phyloP scores from a whole-genome alignment of 2,113 vertebrate species.

The Geothlypis trichas region DNA sequence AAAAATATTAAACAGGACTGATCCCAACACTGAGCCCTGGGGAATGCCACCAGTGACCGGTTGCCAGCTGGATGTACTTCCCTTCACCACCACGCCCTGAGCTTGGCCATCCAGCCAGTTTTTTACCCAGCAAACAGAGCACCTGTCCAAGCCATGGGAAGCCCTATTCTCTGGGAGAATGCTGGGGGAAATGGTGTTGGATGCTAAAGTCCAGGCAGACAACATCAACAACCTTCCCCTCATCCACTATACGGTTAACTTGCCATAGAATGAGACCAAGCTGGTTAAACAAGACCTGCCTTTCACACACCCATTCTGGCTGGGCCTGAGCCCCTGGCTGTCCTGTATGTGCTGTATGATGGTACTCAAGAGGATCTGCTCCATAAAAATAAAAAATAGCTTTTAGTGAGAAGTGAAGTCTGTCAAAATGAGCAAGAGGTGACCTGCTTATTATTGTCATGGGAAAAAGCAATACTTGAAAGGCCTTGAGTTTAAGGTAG shows the following conservation, averaged over 20 bases:
- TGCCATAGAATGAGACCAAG: not conserved
- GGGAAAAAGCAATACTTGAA: not conserved
- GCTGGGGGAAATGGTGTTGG: not conserved
- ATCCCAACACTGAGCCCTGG: not conserved
- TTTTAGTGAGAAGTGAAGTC: not conserved
- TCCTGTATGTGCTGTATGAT: not conserved
- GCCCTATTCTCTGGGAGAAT: not conserved
- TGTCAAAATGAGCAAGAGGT: not conserved
- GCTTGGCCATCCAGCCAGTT: not conserved
- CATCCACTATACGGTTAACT: not conserved
- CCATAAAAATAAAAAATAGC: not conserved
- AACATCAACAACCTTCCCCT: not conserved
- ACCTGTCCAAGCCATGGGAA: not conserved
- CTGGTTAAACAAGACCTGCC: not conserved
- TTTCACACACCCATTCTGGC: not conserved
- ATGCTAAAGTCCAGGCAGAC: not conserved
- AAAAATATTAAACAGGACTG: not conserved
- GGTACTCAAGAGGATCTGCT: not conserved
- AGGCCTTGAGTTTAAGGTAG: not conserved
- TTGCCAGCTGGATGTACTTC: not conserved
- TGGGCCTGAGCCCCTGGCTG: not conserved
- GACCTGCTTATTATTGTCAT: not conserved
- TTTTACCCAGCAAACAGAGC: not conserved
- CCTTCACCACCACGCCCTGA: not conserved
- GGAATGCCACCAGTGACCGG: rapidly evolving